Conservation (phyloP, 2,113 vertebrate species). For the Pogona vitticeps region DNA sequence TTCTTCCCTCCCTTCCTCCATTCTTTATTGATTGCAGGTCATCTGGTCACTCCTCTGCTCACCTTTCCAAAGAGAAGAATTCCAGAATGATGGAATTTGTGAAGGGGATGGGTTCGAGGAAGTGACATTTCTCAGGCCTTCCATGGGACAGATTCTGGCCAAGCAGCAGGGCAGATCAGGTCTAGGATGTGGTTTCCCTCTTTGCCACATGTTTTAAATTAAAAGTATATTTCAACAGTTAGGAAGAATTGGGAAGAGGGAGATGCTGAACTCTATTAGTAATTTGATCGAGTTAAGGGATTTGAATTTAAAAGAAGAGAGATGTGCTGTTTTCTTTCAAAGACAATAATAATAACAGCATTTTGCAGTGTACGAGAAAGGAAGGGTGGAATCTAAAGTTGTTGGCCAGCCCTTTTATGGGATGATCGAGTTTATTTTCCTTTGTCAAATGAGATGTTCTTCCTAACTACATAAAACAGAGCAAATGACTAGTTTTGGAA, state of each 20-base stretch:
- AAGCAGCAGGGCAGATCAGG: no score
- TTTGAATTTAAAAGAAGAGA: rapidly evolving
- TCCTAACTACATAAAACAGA: not conserved
- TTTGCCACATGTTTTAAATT: slow-evolving; percentile 1
- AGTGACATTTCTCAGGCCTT: no score
- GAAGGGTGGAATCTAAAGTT: not conserved
- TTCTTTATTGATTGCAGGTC: no score
- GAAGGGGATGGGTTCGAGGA: no score
- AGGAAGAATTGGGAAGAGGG: no score
- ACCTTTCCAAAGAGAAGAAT: no score
- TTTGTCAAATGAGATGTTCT: not conserved
- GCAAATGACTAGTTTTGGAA: not conserved
- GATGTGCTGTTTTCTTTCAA: not conserved
- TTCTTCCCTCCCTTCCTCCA: no score
- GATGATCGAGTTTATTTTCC: not conserved
- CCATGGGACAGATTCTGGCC: no score
- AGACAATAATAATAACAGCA: not conserved
- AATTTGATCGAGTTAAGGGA: not conserved
- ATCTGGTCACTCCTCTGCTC: no score
- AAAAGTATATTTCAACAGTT: not conserved
- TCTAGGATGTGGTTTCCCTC: no score
- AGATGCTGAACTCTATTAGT: not conserved
- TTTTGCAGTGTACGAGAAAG: not conserved
- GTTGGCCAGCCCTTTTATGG: not conserved
- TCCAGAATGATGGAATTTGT: no score